Conservation (phyloP, 2,797 vertebrate genomes). For the Paramormyrops hopkinsi region DNA sequence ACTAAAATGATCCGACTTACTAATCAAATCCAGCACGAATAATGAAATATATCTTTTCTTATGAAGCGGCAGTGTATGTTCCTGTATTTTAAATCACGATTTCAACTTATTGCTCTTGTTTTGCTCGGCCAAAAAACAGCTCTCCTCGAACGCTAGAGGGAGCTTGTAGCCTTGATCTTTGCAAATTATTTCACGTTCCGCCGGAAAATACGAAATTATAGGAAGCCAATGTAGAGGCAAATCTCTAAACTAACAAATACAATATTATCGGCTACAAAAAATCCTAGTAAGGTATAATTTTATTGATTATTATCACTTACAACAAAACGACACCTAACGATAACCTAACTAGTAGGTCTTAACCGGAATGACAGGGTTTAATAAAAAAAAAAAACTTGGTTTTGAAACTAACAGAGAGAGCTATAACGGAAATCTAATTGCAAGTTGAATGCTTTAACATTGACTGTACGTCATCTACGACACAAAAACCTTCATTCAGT, state of each 20-base stretch:
- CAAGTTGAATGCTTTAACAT: neutral
- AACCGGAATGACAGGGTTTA: neutral
- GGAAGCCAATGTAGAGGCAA: neutral
- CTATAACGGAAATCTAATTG: neutral
- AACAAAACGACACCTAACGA: neutral
- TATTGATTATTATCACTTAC: neutral
- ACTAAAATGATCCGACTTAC: neutral
- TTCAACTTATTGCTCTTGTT: neutral
- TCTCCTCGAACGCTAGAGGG: constrained; percentile 44
- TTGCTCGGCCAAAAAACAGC: neutral
- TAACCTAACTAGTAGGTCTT: neutral
- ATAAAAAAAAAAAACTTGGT: neutral
- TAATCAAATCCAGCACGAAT: neutral
- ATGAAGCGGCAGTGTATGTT: neutral
- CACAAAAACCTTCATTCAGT: neutral
- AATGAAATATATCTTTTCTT: neutral
- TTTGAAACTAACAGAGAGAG: neutral
- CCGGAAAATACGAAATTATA: constrained; percentile 23
- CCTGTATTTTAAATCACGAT: neutral
- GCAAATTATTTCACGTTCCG: constrained; percentile 66
- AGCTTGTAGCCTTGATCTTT: constrained; percentile 38
- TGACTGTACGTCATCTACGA: neutral
- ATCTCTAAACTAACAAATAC: constrained; percentile 20
- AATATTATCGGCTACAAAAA: neutral
- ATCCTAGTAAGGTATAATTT: neutral